Evolutionary conservation across 1,140 invertebrate species (phyloP), one percentile per base, ranked within the genome.

Genomic region (Hycleus cichorii): DNA sequence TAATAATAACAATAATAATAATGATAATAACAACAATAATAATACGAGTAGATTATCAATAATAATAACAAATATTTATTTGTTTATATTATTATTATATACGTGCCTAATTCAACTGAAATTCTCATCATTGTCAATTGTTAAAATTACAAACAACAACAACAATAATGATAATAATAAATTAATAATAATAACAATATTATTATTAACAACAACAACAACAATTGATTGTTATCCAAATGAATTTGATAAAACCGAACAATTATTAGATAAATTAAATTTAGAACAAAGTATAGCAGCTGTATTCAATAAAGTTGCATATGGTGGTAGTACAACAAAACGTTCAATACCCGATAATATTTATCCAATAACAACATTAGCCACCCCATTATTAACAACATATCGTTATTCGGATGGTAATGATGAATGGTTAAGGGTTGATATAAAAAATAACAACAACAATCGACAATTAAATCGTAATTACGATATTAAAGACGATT

Each of bases 261-360:
- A 68, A 42, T 68, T 73, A 40, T 43, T 73, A 7, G 72, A 72
- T 24, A 69, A 71, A 49, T 67, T 72, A 26, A 78, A 78, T 54
- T 68, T 84, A 49, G 84, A 85, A 55, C 78, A 83, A 49, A 82
- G 78, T 59, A 75, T 86, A 3, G 83, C 80, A 1, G 84, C 83
- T 3, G 80, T 86, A 18, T 78, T 86, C 51, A 84, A 82, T 56
- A 85, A 85, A 71, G 84, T 85, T 8, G 82, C 84, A 0, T 84
- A 85, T 59, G 83, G 81, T 9, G 32, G 40, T 42, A 81, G 80
- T 38, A 85, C 83, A 3, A 84, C 83, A 3, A 84, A 85, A 63
- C 74, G 83, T 4, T 83, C 82, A 58, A 83, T 84, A 54, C 81
- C 82, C 2, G 82, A 82, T 64, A 83, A 81, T 61, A 79, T 76